Conservation (phyloP, 2,888 invertebrate genomes). For the Oligia strigilis region DNA sequence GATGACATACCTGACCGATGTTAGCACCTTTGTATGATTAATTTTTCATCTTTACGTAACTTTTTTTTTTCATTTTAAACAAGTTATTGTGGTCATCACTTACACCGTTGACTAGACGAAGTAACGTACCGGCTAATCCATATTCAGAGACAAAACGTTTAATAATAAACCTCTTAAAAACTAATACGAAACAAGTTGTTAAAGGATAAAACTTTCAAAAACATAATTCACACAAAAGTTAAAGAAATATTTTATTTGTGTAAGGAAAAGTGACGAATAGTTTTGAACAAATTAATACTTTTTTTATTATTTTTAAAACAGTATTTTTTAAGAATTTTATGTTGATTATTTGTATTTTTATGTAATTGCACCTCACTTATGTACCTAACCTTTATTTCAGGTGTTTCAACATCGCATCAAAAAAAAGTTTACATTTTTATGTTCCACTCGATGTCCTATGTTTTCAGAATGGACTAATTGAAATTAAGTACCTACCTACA, state of each 20-base stretch:
- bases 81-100: constrained; percentile 63
- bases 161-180: constrained; percentile 32
- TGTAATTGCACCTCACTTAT: neutral
- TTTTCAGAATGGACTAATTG: constrained; percentile 3
- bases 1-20: no score
- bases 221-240: constrained; percentile 4
- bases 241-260: neutral
- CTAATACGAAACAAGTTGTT: constrained; percentile 38
- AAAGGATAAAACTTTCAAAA: constrained; percentile 38
- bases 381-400: neutral
- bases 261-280: neutral
- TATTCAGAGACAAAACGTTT: constrained; percentile 46
- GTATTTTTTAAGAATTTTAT: neutral
- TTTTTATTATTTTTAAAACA: neutral
- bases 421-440: neutral
- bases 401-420: neutral
- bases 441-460: neutral
- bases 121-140: constrained; percentile 68
- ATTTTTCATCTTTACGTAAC: neutral
- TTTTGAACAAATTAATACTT: neutral
- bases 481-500: constrained; percentile 17
- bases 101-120: constrained; percentile 78
- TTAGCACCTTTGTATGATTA: no score
- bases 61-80: neutral
- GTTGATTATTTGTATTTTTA: neutral